These are phyloP conservation scores for Apocheima hispidaria DNA, from an alignment of 2,888 invertebrate species.

Conservation along the genomic window DNA sequence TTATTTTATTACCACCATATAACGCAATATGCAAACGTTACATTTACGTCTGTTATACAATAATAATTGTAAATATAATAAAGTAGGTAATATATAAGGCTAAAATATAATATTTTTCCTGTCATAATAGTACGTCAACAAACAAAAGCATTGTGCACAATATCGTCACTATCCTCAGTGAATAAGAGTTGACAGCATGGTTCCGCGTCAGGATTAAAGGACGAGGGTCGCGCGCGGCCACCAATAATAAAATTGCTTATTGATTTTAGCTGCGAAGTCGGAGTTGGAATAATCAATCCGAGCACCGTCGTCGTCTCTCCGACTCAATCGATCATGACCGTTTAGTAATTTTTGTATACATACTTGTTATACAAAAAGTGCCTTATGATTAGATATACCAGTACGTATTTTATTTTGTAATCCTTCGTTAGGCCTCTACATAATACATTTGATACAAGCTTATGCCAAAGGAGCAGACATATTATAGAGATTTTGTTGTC, in stretches of 20 bases:
- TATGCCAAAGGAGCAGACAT: no score
- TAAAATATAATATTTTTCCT: neutral
- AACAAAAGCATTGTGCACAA: slow-evolving; percentile 15
- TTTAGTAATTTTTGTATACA: slow-evolving; percentile 7
- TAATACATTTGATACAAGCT: no score
- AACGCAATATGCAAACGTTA: no score
- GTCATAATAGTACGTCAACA: slow-evolving; percentile 3
- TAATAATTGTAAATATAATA: neutral
- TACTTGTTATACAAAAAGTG: neutral
- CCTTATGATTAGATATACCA: neutral
- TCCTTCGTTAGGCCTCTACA: no score
- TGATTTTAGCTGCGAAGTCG: slow-evolving; percentile 69
- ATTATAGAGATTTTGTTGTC: no score
- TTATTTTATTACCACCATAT: no score
- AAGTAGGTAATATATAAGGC: neutral
- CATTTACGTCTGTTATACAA: no score
- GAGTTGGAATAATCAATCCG: slow-evolving; percentile 75
- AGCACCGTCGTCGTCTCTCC: slow-evolving; percentile 58
- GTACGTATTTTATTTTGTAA: neutral
- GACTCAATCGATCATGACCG: slow-evolving; percentile 18
- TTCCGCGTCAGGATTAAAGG: slow-evolving; percentile 18
- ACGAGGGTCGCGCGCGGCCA: slow-evolving; percentile 54
- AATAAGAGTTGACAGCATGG: slow-evolving; percentile 13
- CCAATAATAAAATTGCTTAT: slow-evolving; percentile 78
- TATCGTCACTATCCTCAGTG: slow-evolving; percentile 5